Base-by-base conservation (phyloP, 2,113 vertebrate genomes). In the Misgurnus anguillicaudatus region DNA sequence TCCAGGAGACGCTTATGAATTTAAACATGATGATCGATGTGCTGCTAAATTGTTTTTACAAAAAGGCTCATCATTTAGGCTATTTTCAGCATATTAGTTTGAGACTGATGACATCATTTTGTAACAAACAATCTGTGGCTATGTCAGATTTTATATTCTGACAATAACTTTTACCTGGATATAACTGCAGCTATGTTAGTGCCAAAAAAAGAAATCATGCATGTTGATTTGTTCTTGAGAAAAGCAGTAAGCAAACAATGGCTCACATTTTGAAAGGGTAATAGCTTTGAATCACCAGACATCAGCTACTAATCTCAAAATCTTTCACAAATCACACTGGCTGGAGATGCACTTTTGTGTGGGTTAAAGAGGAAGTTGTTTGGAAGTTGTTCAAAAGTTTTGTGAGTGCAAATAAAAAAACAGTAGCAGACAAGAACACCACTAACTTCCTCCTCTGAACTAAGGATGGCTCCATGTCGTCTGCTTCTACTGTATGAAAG, bases 391-490 rank as follows among this genome's bases (percentile, higher is more conserved):
- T 77, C 79, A 77, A 78, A 83, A 76, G 82, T 77, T 80, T 70
- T 80, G 80, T 42, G 51, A 66, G 68, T 77, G 83, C 81, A 89
- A 85, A 87, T 88, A 81, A 80, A 87, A 31, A 80, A 85, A 78
- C 89, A 88, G 89, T 84, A 88, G 88, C 87, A 86, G 86, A 81
- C 85, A 88, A 64, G 85, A 83, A 83, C 85, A 82, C 78, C 86
- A 82, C 87, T 90, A 87, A 86, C 87, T 90, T 91, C 92, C 89
- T 92, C 85, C 58, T 73, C 79, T 82, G 87, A 85, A 85, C 58
- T 76, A 84, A 83, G 86, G 91, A 92, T 89, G 92, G 84, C 84
- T 85, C 84, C 84, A 83, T 83, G 80, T 83, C 82, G 84, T 86
- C 86, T 87, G 78, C 85, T 76, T 78, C 84, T 84, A 79, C 83